Percentiles rank a stretch among this genome's conserved stretches.
Conservation (phyloP, 2,888 invertebrate species). For the Nasonia oneida region DNA sequence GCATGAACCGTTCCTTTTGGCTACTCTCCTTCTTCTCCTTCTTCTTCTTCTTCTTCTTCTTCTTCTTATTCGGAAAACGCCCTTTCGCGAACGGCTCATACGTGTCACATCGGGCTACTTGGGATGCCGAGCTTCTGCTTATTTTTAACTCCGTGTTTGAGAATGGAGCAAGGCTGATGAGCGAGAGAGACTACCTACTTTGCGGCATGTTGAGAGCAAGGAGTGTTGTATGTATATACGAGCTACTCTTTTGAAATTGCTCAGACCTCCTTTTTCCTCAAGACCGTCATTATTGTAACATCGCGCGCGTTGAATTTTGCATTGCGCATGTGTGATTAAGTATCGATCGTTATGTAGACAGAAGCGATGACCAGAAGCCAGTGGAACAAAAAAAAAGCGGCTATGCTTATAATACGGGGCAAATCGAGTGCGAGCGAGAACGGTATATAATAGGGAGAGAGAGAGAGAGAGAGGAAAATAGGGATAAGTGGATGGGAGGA, state of each 20-base stretch:
- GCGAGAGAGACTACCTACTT: slow-evolving; percentile 47
- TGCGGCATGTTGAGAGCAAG: slow-evolving; percentile 8
- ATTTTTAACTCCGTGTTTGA: slow-evolving; percentile 56
- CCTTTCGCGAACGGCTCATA: slow-evolving; percentile 24
- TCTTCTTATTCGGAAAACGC: slow-evolving; percentile 19
- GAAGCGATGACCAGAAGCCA: slow-evolving; percentile 22
- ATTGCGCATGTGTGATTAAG: slow-evolving; percentile 63
- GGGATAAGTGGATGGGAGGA: slow-evolving; percentile 61
- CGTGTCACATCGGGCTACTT: slow-evolving; percentile 33
- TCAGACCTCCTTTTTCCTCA: not conserved
- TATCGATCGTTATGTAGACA: slow-evolving; percentile 74
- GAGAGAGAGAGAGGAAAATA: slow-evolving; percentile 46
- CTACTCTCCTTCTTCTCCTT: not conserved
- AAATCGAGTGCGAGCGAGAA: slow-evolving; percentile 58
- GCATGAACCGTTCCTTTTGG: slow-evolving; percentile 19
- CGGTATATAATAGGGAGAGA: slow-evolving; percentile 17
- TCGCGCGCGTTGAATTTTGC: not conserved
- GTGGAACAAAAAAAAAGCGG: slow-evolving; percentile 59
- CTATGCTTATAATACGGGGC: slow-evolving; percentile 31
- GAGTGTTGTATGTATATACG: slow-evolving; percentile 22
- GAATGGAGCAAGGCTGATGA: slow-evolving; percentile 53
- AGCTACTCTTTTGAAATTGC: not conserved
- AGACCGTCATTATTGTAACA: not conserved
- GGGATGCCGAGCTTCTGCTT: slow-evolving; percentile 10
- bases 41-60: not conserved